Base-by-base conservation (phyloP, 2,113 vertebrate species). In the Neoarius graeffei region DNA sequence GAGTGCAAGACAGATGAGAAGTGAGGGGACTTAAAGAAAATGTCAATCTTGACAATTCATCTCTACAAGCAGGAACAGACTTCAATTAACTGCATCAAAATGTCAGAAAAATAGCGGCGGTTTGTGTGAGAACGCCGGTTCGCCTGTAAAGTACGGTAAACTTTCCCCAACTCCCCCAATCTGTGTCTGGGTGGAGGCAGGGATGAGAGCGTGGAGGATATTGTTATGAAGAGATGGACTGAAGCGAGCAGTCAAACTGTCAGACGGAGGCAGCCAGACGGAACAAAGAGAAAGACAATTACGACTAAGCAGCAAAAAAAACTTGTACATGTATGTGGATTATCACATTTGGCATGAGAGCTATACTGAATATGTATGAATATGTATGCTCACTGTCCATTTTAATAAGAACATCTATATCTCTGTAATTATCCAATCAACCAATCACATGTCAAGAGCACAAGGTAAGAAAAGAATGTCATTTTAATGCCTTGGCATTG, bases 71-170 rank as follows among this genome's bases (percentile, higher is more conserved):
- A 92, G 92, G 91, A 93, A 94, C 88, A 85, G 62, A 89, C 91
- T 92, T 91, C 73, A 88, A 88, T 87, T 90, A 89, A 88, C 90
- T 81, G 82, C 91, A 92, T 94, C 90, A 92, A 91, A 92, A 93
- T 94, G 92, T 94, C 94, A 94, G 66, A 82, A 85, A 86, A 92
- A 92, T 91, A 94, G 89, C 94, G 94, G 92, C 93, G 93, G 94
- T 93, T 93, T 35, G 88, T 89, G 89, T 87, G 74, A 81, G 90
- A 84, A 90, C 90, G 74, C 57, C 69, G 86, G 92, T 89, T 86
- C 90, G 86, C 69, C 86, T 62, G 92, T 88, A 93, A 95, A 95
- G 93, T n/a, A n/a, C n/a, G n/a, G n/a, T 93, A 92, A 95, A 95
- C 92, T 95, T 95, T 93, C 88, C 52, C 67, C 90, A 93, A 94